Conservation (phyloP, 2,888 invertebrate genomes). For the Lasioglossum pauxillum region DNA sequence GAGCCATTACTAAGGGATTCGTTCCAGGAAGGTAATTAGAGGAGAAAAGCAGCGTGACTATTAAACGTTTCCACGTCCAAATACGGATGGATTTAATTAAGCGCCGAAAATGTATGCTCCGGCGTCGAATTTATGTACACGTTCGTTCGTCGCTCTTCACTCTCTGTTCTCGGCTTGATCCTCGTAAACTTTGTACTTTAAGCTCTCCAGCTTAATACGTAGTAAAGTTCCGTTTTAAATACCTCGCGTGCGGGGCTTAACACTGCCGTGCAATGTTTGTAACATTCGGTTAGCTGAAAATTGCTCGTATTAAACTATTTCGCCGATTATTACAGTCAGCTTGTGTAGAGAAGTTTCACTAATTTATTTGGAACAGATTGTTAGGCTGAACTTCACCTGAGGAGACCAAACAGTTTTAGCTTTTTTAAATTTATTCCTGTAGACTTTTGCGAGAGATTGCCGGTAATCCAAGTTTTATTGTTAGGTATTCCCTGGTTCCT, state of each 20-base stretch:
- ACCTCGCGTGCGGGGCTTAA: not conserved
- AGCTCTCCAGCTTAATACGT: not conserved
- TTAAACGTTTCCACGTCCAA: constrained; percentile 40
- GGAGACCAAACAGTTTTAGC: too few relatives aligned
- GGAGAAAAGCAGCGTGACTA: constrained; percentile 27
- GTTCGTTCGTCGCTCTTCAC: constrained; percentile 6
- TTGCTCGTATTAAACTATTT: not conserved
- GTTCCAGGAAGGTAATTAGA: constrained; percentile 41
- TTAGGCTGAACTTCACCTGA: too few relatives aligned
- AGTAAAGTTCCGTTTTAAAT: not conserved
- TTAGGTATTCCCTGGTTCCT: too few relatives aligned
- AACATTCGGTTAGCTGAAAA: not conserved
- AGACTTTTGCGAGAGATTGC: too few relatives aligned
- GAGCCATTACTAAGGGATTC: constrained; percentile 40
- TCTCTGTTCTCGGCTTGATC: not conserved
- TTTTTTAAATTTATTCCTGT: too few relatives aligned
- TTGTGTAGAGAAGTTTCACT: not conserved
- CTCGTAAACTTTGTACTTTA: constrained; percentile 18
- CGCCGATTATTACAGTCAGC: not conserved
- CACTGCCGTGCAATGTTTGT: not conserved
- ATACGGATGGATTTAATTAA: constrained; percentile 43
- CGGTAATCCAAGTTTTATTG: too few relatives aligned
- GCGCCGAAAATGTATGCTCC: constrained; percentile 10
- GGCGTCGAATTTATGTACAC: constrained; percentile 20
- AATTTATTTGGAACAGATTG: too few relatives aligned